These are phyloP conservation scores for Pseudococcus longispinus DNA, from an alignment of 2,888 invertebrate species.

Conservation along the genomic window DNA sequence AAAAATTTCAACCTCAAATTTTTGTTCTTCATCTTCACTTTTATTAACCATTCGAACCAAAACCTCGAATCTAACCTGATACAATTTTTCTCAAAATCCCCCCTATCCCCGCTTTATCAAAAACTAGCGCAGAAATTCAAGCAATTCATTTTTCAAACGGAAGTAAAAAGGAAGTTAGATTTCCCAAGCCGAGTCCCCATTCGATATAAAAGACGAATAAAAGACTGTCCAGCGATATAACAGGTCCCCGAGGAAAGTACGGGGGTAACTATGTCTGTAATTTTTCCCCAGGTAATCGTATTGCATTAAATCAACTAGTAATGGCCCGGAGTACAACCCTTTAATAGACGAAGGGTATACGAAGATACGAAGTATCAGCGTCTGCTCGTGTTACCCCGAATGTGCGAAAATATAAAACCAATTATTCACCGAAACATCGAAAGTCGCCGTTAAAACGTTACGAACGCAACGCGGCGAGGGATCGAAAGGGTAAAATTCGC, in stretches of 20 bases:
- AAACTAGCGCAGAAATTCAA: neutral
- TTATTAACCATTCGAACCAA: neutral
- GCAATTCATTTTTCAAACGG: slow-evolving; percentile 19
- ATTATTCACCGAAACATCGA: slow-evolving; percentile 28
- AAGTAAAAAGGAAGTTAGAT: slow-evolving; percentile 14
- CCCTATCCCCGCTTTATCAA: neutral
- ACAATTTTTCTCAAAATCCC: neutral
- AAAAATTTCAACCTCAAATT: too few relatives aligned
- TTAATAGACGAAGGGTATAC: neutral
- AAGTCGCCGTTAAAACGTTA: slow-evolving; percentile 7
- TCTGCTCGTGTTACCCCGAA: slow-evolving; percentile 11
- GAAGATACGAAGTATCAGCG: neutral
- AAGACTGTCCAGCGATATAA: slow-evolving; percentile 22
- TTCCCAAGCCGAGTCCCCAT: neutral
- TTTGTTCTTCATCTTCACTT: too few relatives aligned
- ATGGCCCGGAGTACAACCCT: slow-evolving; percentile 22
- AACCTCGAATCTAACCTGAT: neutral
- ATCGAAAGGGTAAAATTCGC: slow-evolving; percentile 8
- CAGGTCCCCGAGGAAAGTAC: slow-evolving; percentile 22
- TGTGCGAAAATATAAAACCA: slow-evolving; percentile 31
- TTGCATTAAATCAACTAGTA: slow-evolving; percentile 34
- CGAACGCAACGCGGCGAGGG: neutral
- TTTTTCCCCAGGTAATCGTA: slow-evolving; percentile 34
- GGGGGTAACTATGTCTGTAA: slow-evolving; percentile 26
- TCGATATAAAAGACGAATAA: slow-evolving; percentile 21